phyloP scores from a whole-genome alignment of 2,888 invertebrate species.

The Chydorus sphaericus region DNA sequence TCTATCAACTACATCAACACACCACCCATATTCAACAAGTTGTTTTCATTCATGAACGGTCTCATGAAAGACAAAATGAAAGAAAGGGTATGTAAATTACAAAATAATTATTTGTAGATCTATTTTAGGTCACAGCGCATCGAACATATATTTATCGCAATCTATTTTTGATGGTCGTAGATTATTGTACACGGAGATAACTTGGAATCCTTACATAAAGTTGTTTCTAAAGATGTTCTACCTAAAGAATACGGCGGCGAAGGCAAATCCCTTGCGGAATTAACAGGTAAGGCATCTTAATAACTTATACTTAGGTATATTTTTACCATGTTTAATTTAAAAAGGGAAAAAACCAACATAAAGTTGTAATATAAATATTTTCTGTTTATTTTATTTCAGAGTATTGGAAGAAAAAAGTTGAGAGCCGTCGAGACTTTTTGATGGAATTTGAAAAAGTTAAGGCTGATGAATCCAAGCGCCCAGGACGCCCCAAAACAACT shows the following conservation, averaged over 20 bases:
- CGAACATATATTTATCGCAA: too few relatives aligned
- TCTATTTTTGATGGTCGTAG: too few relatives aligned
- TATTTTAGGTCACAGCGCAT: too few relatives aligned
- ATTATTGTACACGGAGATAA: background rate
- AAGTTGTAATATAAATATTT: too few relatives aligned
- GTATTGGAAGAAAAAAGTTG: background rate
- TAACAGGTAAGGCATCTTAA: background rate
- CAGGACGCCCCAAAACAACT: background rate
- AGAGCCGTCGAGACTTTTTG: background rate
- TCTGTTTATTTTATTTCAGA: background rate
- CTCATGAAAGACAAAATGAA: constrained; percentile 46
- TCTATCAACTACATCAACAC: constrained; percentile 43
- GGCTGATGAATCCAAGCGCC: background rate
- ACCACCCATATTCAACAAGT: constrained; percentile 40
- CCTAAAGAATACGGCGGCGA: background rate
- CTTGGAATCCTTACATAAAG: background rate
- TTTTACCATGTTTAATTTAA: background rate
- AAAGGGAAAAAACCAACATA: too few relatives aligned
- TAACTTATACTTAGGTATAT: background rate
- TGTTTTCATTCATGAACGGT: constrained; percentile 42
- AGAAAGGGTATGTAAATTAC: constrained; percentile 38
- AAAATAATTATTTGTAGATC: too few relatives aligned
- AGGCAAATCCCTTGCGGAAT: background rate
- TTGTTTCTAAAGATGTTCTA: background rate
- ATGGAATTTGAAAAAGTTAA: too few relatives aligned